Base-by-base conservation (phyloP, 2,797 vertebrate species). In the Buphagus erythrorhynchus region DNA sequence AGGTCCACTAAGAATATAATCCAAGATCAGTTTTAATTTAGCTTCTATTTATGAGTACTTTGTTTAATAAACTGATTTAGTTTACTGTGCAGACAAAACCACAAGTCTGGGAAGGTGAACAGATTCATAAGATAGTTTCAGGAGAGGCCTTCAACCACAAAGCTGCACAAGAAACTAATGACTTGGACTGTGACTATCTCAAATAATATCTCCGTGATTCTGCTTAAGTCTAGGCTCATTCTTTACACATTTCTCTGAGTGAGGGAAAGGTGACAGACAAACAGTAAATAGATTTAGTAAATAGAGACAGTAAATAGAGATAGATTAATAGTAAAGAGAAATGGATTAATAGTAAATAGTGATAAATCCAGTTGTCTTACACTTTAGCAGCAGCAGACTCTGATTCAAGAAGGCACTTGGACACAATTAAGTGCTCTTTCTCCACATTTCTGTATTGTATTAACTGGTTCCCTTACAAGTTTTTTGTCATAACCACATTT, bases 1-100 rank as follows among this genome's bases (percentile, higher is more conserved):
- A 43, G 9, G 45, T 36, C 68, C 65, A 58, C 58, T 31, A 54
- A 93, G 65, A 87, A n/a, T 20, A 77, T 43, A 65, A 57, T 21
- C 74, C 3, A 2, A 58, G 31, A 95, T 68, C 61, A 40, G 57
- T 72, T 86, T 72, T 65, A 35, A 92, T 89, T 95, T 90, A 86
- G 62, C 84, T 80, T 65, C 72, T 92, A 20, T 90, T 93, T 88
- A 66, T 75, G 84, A 75, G 57, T 80, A 43, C 43, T 62, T 72
- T 9, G 38, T 65, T 89, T 91, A 80, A 87, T 72, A 80, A 91
- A 93, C 59, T 83, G 77, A 92, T 87, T 90, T 82, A 43, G 21
- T 89, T 91, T 91, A 52, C 79, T 72, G 36, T 83, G 66, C 62
- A 90, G 95, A 91, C 89, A 93, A 94, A 93, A 35, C 76, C 54